These are phyloP conservation scores for Cetonia aurata DNA, from an alignment of 2,888 invertebrate genomes.

Conservation along the genomic window DNA sequence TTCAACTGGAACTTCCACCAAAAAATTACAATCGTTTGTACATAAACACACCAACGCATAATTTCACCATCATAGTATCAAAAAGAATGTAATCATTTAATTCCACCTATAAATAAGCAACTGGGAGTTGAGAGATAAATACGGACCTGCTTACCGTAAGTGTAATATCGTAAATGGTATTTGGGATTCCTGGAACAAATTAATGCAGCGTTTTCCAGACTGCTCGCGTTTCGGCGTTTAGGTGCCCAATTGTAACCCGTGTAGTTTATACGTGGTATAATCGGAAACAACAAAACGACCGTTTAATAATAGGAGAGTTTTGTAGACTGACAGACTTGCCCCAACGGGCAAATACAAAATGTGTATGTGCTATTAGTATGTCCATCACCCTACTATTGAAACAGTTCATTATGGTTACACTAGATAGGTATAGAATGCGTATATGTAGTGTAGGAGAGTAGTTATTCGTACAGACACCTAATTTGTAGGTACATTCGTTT, in stretches of 20 bases:
- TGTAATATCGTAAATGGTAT: slow-evolving; percentile 1
- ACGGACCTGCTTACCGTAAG: slow-evolving; percentile 16
- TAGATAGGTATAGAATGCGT: background rate
- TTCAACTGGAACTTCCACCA: no score
- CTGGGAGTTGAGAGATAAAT: background rate
- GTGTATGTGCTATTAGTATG: slow-evolving; percentile 54
- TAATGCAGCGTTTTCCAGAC: slow-evolving; percentile 45
- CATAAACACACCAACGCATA: no score
- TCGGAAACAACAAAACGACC: slow-evolving; percentile 49
- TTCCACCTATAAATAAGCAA: no score
- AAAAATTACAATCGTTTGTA: no score
- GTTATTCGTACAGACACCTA: no score
- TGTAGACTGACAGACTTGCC: slow-evolving; percentile 51
- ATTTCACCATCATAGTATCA: no score
- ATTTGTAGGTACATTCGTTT: no score
- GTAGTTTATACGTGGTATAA: slow-evolving; percentile 26
- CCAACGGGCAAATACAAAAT: slow-evolving; percentile 52
- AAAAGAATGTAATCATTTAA: no score
- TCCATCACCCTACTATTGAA: slow-evolving; percentile 51
- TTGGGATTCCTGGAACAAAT: slow-evolving; percentile 42
- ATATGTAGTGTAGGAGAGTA: background rate
- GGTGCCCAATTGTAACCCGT: background rate
- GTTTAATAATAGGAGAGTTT: slow-evolving; percentile 49
- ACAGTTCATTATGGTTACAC: slow-evolving; percentile 42
- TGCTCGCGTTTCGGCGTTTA: slow-evolving; percentile 35